Conservation (phyloP, 2,113 vertebrate genomes). For the Seriola dumerili region DNA sequence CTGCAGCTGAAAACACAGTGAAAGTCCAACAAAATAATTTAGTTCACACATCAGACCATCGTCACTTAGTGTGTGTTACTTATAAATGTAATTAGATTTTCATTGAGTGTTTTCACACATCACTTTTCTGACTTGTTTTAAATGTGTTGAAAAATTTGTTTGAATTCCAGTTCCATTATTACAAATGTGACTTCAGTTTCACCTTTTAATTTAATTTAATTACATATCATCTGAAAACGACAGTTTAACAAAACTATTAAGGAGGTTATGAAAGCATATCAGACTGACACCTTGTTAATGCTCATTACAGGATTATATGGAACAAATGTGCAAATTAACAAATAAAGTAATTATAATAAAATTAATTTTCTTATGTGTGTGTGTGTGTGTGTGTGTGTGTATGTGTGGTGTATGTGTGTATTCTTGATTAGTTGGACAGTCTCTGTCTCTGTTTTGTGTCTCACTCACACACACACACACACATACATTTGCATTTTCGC, state of each 20-base stretch:
- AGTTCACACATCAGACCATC: conserved; percentile 28
- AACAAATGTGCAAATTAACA: neutral
- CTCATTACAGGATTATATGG: neutral
- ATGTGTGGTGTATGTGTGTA: neutral
- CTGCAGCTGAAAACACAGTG: neutral
- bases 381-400: neutral
- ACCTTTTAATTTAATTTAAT: conserved; percentile 36
- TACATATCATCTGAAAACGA: conserved; percentile 14
- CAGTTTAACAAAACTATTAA: conserved; percentile 17
- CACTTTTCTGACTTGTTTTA: conserved; percentile 26
- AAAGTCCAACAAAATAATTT: neutral
- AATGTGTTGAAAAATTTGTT: conserved; percentile 41
- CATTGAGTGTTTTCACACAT: conserved; percentile 43
- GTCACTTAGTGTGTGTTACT: conserved; percentile 41
- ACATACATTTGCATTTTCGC: neutral
- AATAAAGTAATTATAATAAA: neutral
- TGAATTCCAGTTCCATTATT: conserved; percentile 8
- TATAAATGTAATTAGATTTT: conserved; percentile 71
- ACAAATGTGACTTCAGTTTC: conserved; percentile 12
- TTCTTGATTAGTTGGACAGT: conserved; percentile 47
- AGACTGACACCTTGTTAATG: neutral
- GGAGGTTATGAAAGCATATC: neutral
- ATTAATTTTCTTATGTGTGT: neutral
- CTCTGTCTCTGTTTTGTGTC: conserved; percentile 4
- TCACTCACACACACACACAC: conserved; percentile 1